Conservation (phyloP, 2,888 invertebrate genomes). For the Aphodius granarius region DNA sequence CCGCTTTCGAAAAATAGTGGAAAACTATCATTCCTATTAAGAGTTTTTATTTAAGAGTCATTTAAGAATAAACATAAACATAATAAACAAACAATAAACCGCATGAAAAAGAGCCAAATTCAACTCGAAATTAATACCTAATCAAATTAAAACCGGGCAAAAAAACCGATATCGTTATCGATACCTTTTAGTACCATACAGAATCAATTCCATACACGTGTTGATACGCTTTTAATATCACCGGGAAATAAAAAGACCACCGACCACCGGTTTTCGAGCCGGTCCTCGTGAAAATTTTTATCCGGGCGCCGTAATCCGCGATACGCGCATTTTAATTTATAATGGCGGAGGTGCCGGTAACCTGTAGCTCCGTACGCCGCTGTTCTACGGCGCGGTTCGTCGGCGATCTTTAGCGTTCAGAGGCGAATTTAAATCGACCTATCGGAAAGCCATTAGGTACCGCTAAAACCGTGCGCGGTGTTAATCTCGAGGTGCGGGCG, state of each 20-base stretch:
- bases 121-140: neutral
- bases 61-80: no score
- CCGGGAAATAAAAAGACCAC: neutral
- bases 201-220: neutral
- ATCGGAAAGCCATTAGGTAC: slow-evolving; percentile 14
- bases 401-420: slow-evolving; percentile 2
- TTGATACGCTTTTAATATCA: neutral
- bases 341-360: neutral
- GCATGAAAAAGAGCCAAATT: no score
- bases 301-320: neutral
- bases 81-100: no score
- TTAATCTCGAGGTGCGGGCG: slow-evolving; percentile 3
- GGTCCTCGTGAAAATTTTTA: neutral
- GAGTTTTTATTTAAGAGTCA: no score
- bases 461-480: slow-evolving; percentile 12
- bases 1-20: neutral
- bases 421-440: slow-evolving; percentile 7
- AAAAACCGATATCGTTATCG: neutral
- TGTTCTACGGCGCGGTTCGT: no score
- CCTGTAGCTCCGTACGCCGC: neutral
- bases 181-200: neutral
- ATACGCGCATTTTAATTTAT: slow-evolving; percentile 10
- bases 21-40: no score
- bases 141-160: neutral
- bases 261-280: neutral